A percentile compares a stretch with the other conserved stretches of the same genome.
phyloP scores from a whole-genome alignment of 2,113 vertebrate genomes.

The Numenius arquata region DNA sequence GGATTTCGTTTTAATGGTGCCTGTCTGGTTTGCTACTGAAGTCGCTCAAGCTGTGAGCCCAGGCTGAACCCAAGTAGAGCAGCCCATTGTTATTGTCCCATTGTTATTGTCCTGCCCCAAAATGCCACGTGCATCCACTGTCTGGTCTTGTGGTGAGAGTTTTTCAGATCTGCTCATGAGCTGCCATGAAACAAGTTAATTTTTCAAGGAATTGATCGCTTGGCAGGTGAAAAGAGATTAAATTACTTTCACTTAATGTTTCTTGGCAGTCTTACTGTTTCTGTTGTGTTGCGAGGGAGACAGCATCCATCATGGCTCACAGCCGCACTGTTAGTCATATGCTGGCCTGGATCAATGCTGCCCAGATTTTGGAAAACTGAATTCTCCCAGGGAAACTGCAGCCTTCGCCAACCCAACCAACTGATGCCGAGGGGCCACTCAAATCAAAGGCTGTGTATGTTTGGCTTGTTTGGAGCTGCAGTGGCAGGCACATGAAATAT shows the following conservation, averaged over 20 bases:
- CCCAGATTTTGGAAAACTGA: slow-evolving; percentile 10
- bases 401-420: background rate
- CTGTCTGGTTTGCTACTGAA: background rate
- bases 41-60: background rate
- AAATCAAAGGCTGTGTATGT: background rate
- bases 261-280: slow-evolving; percentile 30
- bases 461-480: background rate
- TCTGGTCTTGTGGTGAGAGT: background rate
- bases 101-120: background rate
- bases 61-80: background rate
- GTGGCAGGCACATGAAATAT: background rate
- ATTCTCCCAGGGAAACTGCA: background rate
- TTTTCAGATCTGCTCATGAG: background rate
- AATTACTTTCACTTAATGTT: background rate
- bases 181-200: background rate
- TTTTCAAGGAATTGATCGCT: slow-evolving; percentile 6
- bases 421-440: background rate
- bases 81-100: background rate
- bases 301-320: background rate
- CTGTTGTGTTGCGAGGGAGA: slow-evolving; percentile 40
- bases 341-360: background rate
- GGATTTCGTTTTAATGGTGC: background rate
- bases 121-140: background rate
- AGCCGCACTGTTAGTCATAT: background rate
- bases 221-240: slow-evolving; percentile 29